phyloP scores from a whole-genome alignment of 2,888 invertebrate species.

The Aleiodes alternator region DNA sequence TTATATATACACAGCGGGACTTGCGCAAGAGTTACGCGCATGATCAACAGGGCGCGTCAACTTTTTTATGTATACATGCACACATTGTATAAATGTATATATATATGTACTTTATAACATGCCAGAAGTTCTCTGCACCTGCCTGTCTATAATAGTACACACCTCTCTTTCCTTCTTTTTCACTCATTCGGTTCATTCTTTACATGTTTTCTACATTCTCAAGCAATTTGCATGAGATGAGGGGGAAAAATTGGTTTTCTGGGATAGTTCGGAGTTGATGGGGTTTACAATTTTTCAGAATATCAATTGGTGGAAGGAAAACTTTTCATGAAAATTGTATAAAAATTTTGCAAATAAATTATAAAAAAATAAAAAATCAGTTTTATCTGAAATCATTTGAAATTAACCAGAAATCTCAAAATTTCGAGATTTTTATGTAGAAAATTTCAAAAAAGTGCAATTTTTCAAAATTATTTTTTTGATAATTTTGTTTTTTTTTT shows the following conservation, averaged over 20 bases:
- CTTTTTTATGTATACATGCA: conserved; percentile 19
- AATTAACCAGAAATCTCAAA: no score
- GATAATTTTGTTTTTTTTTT: no score
- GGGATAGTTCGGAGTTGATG: background rate
- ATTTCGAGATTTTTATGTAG: no score
- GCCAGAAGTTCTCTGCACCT: conserved; percentile 31
- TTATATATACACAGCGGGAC: background rate
- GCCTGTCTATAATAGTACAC: conserved; percentile 35
- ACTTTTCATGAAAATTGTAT: no score
- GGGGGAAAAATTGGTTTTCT: background rate
- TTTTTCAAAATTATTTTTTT: no score
- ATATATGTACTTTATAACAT: conserved; percentile 9
- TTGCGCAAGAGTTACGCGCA: conserved; percentile 31
- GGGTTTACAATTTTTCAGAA: no score
- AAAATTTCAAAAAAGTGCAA: no score
- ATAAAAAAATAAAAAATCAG: no score
- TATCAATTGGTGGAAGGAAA: no score
- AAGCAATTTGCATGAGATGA: background rate
- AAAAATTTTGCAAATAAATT: no score
- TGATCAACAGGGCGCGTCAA: conserved; percentile 36
- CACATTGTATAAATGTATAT: background rate
- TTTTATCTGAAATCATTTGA: no score
- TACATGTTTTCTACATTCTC: conserved; percentile 3
- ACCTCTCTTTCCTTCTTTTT: background rate
- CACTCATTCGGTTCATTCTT: background rate